A percentile compares a stretch with the other conserved stretches of the same genome.
These are phyloP conservation scores for Sitta carolinensis DNA, from an alignment of 2,797 vertebrate species.

Conservation along the genomic window DNA sequence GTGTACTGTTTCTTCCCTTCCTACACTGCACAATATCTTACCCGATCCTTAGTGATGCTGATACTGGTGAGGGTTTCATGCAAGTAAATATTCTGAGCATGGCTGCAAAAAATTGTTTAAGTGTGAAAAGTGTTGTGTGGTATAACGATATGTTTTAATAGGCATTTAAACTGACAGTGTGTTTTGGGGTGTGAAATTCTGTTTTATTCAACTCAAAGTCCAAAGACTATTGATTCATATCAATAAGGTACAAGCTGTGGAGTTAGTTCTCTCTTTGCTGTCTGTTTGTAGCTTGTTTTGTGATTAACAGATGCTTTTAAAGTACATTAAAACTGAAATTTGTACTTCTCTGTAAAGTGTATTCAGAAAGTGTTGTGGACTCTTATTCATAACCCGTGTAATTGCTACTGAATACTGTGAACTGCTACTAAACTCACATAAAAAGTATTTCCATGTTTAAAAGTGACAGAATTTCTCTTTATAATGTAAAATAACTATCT, in stretches of 20 bases:
- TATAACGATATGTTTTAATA: neutral
- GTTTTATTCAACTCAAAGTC: neutral
- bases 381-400: neutral
- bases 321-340: neutral
- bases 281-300: neutral
- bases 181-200: neutral
- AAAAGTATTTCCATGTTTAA: neutral
- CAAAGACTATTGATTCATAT: neutral
- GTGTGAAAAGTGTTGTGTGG: neutral
- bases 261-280: neutral
- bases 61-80: neutral
- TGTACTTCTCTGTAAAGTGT: neutral
- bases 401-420: neutral
- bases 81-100: neutral
- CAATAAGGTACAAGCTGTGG: neutral
- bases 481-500: neutral
- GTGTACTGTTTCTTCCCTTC: neutral
- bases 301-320: conserved; percentile 28
- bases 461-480: neutral
- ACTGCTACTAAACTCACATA: neutral
- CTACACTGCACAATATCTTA: neutral
- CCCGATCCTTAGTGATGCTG: neutral
- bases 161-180: neutral
- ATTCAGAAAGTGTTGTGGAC: neutral
- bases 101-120: neutral